phyloP scores from a whole-genome alignment of 2,113 vertebrate species.

The Capricornis sumatraensis region DNA sequence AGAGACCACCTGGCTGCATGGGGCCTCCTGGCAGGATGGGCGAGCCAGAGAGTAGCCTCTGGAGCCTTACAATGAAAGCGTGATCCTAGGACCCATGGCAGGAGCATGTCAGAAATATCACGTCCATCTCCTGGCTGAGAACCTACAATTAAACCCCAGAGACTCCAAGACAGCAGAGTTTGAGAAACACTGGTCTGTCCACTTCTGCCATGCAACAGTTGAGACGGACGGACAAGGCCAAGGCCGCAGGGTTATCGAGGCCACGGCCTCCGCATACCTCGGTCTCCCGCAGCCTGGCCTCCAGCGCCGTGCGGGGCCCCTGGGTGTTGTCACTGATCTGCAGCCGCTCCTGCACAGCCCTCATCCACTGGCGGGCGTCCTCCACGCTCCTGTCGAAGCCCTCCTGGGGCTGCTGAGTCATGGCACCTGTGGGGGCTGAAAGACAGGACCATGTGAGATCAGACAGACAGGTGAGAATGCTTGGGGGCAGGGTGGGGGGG shows the following conservation, averaged over 20 bases:
- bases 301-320: constrained; percentile 89
- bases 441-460: neutral
- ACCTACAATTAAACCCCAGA: neutral
- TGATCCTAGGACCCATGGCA: neutral
- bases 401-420: constrained; percentile 91
- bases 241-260: fast-evolving
- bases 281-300: constrained; percentile 90
- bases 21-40: neutral
- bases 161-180: neutral
- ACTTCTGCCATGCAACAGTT: neutral
- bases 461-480: neutral
- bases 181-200: neutral
- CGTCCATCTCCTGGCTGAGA: neutral
- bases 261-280: constrained; percentile 80
- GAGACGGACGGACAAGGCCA: fast-evolving
- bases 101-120: neutral
- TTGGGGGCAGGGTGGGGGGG: fast-evolving
- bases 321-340: constrained; percentile 90
- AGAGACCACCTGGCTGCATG: neutral
- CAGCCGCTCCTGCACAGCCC: constrained; percentile 86
- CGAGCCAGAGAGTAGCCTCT: neutral
- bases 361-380: constrained; percentile 91
- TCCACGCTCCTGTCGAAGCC: constrained; percentile 88
- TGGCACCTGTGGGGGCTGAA: constrained; percentile 77
- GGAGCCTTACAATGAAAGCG: neutral